Base-by-base conservation (phyloP, 2,888 invertebrate genomes). In the Standfussiana lucernea region DNA sequence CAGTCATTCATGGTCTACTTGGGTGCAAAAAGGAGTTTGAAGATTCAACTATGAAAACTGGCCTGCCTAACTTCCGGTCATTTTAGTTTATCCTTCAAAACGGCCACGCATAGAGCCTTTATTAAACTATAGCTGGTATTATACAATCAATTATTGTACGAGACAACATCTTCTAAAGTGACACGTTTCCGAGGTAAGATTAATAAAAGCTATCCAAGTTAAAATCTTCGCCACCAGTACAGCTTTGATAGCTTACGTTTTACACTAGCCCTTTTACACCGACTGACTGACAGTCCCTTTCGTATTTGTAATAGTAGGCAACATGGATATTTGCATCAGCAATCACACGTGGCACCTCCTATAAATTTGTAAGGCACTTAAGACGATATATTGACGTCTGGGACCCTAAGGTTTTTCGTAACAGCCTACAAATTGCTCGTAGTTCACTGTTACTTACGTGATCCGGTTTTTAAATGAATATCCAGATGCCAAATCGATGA, bases 401-500 rank as follows among this genome's bases (percentile, higher is more conserved):
- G 83, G 87, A 90, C 89, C 88, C 89, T 87, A 89, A 91, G 91
- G 89, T 88, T 86, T 83, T 74, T 73, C 82, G 91, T 92, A 93
- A 93, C 91, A 88, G 92, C 89, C 89, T 92, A 93, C 94, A 93
- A 94, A 94, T 94, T 92, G 92, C 91, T 79, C 82, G 87, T 93
- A 93, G 91, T 92, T 92, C 92, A 91, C 91, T 92, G 91, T 91
- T 91, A 89, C 90, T 89, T 91, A 93, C 94, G 94, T 94, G 94
- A 92, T 89, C 88, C 84, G 93, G 85, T 88, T 94, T 89, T 87
- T 80, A 88, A 93, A 89, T 84, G 80, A 73, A 81, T 80, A 82
- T 77, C 77, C 64, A 56, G 40, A 37, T 65, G 73, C 37, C 35
- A 70, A 80, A 84, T 88, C 79, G 82, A 77, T 80, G 81, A 67